Evolutionary conservation across 2,888 invertebrate genomes (phyloP), one percentile per base, ranked within the genome.

Genomic region (Stenotaenia linearis): DNA sequence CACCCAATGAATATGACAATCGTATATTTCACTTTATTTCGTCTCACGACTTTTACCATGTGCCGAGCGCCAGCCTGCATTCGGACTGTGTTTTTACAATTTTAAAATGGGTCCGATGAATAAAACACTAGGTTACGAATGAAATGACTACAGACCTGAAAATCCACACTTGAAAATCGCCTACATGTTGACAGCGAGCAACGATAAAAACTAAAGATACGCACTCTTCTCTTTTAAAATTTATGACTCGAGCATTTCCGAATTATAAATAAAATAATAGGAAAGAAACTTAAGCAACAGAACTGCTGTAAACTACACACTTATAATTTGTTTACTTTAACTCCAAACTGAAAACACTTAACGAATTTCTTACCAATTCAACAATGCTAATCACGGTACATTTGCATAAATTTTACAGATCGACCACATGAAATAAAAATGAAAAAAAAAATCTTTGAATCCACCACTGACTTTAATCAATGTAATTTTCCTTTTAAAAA

Each of bases 11-110:
- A 69, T 69, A 69, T 69, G 69, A 69, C 69, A 69, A 69, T 69
- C 69, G n/a, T 69, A 69, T 69, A 69, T 69, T 69, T 69, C 28
- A 69, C 69, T 69, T 69, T 69, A 69, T 69, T 69, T 69, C 69
- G 25, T 9, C 69, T 12, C 69, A 12, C 23, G 69, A 69, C 69
- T 28, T 69, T 25, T n/a, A 69, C 25, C 69, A 69, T 69, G 69
- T 69, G 69, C 69, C 69, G 25, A 69, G 69, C 18, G 28, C 10
- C 23, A 25, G 69, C 69, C 69, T 7, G 3, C 23, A 69, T 69
- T 69, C 69, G 69, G 15, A 28, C 25, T 10, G 28, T 69, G 69
- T 69, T 69, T 69, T 69, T 69, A 69, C 69, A 69, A 69, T 69
- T 69, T 69, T 69, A 28, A 28, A 69, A 69, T 69, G 28, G 69